Evolutionary conservation across 1,140 invertebrate genomes (phyloP).

Genomic region (Diprion similis): DNA sequence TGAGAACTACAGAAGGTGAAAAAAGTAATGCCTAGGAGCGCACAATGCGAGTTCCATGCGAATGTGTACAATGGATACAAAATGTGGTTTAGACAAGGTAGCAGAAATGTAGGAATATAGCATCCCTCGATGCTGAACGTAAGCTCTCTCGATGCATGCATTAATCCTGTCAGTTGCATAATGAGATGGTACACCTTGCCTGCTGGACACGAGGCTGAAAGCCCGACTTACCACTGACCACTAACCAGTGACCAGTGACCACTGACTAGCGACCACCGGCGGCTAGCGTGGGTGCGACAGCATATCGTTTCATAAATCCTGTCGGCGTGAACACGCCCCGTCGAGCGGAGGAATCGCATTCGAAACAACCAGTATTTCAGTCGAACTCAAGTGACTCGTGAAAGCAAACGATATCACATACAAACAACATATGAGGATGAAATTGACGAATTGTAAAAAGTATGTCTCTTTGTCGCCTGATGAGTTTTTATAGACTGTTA

Average conservation of each 20-base stretch:
- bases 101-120: no score
- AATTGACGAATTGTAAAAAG: no score
- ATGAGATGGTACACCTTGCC: slow-evolving; percentile 35
- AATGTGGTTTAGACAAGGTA: no score
- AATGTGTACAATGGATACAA: no score
- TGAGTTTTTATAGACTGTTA: no score
- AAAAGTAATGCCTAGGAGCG: no score
- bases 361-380: slow-evolving; percentile 30
- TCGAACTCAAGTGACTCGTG: slow-evolving; percentile 23
- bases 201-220: slow-evolving; percentile 6
- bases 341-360: not conserved
- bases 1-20: no score
- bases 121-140: no score
- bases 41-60: no score
- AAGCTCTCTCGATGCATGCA: slow-evolving; percentile 35
- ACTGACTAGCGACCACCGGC: slow-evolving; percentile 40
- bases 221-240: not conserved
- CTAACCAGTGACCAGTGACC: slow-evolving; percentile 23
- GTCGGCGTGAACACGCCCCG: slow-evolving; percentile 12
- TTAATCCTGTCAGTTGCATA: slow-evolving; percentile 45
- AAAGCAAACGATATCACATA: not conserved
- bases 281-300: slow-evolving; percentile 41
- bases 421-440: no score
- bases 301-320: slow-evolving; percentile 45
- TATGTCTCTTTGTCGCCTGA: no score